Conservation (phyloP, 1,140 invertebrate genomes). For the Ips nitidus region DNA sequence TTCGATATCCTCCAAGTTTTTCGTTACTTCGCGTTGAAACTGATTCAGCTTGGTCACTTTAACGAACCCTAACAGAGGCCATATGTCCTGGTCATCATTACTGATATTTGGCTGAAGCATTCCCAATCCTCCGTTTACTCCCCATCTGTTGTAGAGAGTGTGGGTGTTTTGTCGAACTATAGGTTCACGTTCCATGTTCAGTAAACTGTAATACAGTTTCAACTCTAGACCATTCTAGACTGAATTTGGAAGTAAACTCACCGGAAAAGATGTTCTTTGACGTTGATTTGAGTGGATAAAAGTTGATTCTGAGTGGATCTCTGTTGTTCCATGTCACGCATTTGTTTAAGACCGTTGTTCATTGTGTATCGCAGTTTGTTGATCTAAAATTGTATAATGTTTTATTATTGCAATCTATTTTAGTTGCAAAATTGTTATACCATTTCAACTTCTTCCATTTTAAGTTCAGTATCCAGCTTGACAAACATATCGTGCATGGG, state of each 20-base stretch:
- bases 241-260: conserved; percentile 24
- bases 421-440: conserved; percentile 49
- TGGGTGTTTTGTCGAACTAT: conserved; percentile 32
- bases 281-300: conserved; percentile 46
- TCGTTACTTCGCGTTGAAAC: conserved; percentile 37
- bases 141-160: conserved; percentile 37
- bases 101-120: conserved; percentile 36
- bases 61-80: conserved; percentile 43
- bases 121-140: conserved; percentile 25
- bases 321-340: conserved; percentile 47
- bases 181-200: conserved; percentile 38
- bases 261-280: conserved; percentile 39
- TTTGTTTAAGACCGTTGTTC: conserved; percentile 54
- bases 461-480: conserved; percentile 70
- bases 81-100: conserved; percentile 40
- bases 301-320: conserved; percentile 46
- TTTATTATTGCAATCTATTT: background rate
- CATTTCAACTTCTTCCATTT: conserved; percentile 63
- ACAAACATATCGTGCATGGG: conserved; percentile 84
- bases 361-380: conserved; percentile 64
- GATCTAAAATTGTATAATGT: conserved; percentile 52
- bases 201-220: conserved; percentile 35
- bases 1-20: conserved; percentile 50
- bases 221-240: background rate
- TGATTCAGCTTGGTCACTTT: conserved; percentile 33